A percentile compares a stretch with the other conserved stretches of the same genome.
Conservation (phyloP, 53 echinoderm and acorn worm species). For the Echinometra lucunter region DNA sequence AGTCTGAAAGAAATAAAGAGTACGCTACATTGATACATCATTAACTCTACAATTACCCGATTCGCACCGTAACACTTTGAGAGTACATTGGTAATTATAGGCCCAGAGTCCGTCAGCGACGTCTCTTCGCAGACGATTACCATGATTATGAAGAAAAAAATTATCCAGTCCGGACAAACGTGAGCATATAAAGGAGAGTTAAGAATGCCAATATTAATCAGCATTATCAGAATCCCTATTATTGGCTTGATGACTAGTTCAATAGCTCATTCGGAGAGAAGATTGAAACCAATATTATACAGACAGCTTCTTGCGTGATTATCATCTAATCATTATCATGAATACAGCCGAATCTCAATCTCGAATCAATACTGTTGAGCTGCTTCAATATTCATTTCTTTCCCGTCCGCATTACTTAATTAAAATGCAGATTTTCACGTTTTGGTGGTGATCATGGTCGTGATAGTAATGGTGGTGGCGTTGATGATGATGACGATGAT, state of each 20-base stretch:
- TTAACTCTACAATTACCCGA: constrained; percentile 8
- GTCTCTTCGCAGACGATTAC: no score
- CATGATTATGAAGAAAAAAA: no score
- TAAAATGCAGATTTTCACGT: no score
- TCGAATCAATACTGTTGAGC: background rate
- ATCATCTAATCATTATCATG: background rate
- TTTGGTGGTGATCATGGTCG: background rate
- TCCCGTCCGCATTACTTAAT: no score
- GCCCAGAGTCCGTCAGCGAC: background rate
- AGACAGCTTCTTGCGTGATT: background rate
- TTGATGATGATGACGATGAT: constrained; percentile 1
- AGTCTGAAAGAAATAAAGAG: background rate
- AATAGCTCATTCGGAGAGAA: background rate
- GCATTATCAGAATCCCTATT: background rate
- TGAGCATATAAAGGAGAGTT: no score
- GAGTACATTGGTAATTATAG: background rate
- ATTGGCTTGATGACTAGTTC: background rate
- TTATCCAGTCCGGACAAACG: no score
- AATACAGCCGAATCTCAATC: background rate
- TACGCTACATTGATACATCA: constrained; percentile 16
- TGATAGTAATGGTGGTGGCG: constrained; percentile 25
- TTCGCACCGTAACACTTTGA: background rate
- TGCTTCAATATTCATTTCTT: background rate
- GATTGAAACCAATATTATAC: background rate
- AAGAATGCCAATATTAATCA: background rate